Evolutionary conservation across 2,113 vertebrate genomes (phyloP), one percentile per base, ranked within the genome.

Genomic region (Tamias sibiricus): DNA sequence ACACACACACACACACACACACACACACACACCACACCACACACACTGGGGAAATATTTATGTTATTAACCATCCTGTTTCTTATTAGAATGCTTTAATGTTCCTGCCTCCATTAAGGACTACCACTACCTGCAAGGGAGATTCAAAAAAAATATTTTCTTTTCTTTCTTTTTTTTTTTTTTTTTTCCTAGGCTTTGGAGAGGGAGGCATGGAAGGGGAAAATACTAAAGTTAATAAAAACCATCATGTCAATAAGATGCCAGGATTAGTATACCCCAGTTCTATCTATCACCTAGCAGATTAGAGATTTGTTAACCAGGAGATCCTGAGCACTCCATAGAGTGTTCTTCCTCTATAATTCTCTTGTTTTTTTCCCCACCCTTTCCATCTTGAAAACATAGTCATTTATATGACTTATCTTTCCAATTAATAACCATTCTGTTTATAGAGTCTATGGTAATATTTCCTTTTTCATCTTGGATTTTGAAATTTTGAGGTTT

Each of bases 381-480:
- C 26, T 83, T 92, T 22, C 19, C 24, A 35, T 90, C 64, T 94
- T 81, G 47, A 84, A 96, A 95, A 90, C 42, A 17, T 22, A 68
- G 66, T 30, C 80, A 90, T 94, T 82, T 92, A 30, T 93, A 81
- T 81, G 52, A 71, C 49, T 88, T 91, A 83, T 44, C 37, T 83
- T 94, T 91, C 76, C 74, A 91, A 54, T 76, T 94, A 91, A 91
- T 95, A 47, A 85, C 66, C 93, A 8, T 42, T 28, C 54, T 57
- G 54, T 57, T 57, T 57, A 7, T 24, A 57, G 54, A 20, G 20
- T 57, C 20, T 57, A 8, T 8, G 20, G 20, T 57, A 20, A 57
- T 57, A 57, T 57, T 57, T 57, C 54, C 54, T 57, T 57, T 57
- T 57, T 57, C 54, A 57, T 57, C 54, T 57, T 57, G 54, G 7